Evolutionary conservation across 2,888 invertebrate species (phyloP).

Genomic region (Neria commutata): DNA sequence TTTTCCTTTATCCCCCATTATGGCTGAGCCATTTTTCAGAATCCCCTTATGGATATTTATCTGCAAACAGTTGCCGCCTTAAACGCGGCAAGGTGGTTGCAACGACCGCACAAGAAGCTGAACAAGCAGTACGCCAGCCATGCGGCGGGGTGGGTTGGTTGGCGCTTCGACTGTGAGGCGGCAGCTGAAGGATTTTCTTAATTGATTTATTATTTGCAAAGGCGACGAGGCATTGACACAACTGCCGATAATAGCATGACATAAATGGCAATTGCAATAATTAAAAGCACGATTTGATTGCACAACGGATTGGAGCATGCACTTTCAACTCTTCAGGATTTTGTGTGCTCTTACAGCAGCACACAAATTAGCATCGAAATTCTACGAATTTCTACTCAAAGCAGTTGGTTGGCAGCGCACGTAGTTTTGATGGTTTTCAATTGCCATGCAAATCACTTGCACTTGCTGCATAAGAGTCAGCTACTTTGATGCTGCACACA

Average conservation of each 20-base stretch:
- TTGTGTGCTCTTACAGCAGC: constrained; percentile 29
- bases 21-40: constrained; percentile 49
- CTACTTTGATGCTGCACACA: not conserved
- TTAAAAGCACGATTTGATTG: not conserved
- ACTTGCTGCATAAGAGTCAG: constrained; percentile 21
- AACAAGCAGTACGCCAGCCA: too few relatives aligned
- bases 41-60: constrained; percentile 56
- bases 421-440: constrained; percentile 13
- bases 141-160: not conserved
- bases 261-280: not conserved
- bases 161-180: not conserved
- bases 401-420: constrained; percentile 36
- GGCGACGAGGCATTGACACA: too few relatives aligned
- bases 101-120: not conserved
- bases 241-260: too few relatives aligned
- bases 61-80: not conserved
- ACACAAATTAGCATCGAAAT: constrained; percentile 46
- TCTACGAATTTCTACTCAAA: constrained; percentile 50
- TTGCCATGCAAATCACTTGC: constrained; percentile 40
- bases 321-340: too few relatives aligned
- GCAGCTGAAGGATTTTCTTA: not conserved
- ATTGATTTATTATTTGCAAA: not conserved
- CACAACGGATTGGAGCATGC: too few relatives aligned
- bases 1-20: constrained; percentile 56
- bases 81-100: not conserved